Evolutionary conservation across 2,797 vertebrate species (phyloP), one percentile per base, ranked within the genome.

Genomic region (Staurois parvus): DNA sequence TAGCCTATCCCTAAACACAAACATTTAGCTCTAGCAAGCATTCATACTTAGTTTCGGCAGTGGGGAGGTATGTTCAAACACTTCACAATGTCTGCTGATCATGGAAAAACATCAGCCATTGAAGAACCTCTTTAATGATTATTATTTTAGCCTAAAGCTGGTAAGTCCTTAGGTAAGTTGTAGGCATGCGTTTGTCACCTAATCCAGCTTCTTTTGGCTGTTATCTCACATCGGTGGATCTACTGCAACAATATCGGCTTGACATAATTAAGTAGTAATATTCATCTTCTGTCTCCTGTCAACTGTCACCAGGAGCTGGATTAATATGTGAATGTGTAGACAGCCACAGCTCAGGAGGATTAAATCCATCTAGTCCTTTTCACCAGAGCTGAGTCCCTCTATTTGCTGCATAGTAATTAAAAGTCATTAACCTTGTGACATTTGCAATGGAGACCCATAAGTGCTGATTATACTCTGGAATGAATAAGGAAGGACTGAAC

Each of bases 371-470:
- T 29, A 26, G 64, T 66, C 64, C 64, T 66, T 12, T 66, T 66
- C 64, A 66, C 28, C n/a, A 66, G n/a, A 66, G 64, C 26, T 66
- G n/a, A 66, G 12, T 59, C 64, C 64, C 26, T 29, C 64, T 66
- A 29, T 66, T 29, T 29, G n/a, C 64, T 29, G 4, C 28, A 66
- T 66, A 12, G n/a, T 29, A 66, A 66, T 66, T 66, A 66, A 66
- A 26, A 28, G 64, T 66, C 26, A 66, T 66, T 66, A 66, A 29
- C 64, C 64, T 29, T 28, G 26, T 66, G 64, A 66, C 26, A 66
- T 66, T 29, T 66, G 64, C 28, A 66, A 66, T 66, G 64, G 64
- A 66, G 64, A 66, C n/a, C 64, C 64, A 66, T 66, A 66, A 66
- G 64, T 66, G 64, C 64, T 66, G 64, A 26, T 66, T 29, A 66